phyloP scores from a whole-genome alignment of 2,797 vertebrate species.

The Acanthurus tractus region DNA sequence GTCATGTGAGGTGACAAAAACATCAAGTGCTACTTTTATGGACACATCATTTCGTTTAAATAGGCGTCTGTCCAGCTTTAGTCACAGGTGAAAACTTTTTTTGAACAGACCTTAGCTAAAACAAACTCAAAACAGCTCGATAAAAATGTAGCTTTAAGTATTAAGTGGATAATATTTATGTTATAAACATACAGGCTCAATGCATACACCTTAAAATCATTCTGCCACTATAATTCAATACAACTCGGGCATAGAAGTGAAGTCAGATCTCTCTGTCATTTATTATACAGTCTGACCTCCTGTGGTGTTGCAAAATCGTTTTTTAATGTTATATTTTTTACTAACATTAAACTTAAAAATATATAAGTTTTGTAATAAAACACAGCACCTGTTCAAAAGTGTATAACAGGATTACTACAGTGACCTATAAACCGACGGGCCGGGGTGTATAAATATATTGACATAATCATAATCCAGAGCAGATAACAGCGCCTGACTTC shows the following conservation, averaged over 20 bases:
- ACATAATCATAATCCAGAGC: conserved; percentile 31
- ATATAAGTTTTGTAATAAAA: too few species aligned
- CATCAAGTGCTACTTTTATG: not conserved
- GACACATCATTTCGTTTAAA: not conserved
- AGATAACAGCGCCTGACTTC: conserved; percentile 61
- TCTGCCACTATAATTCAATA: too few species aligned
- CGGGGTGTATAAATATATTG: conserved; percentile 28
- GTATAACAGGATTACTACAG: conserved; percentile 37
- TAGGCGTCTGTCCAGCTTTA: not conserved
- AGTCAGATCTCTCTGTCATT: too few species aligned
- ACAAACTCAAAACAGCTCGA: not conserved
- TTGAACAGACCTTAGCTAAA: not conserved
- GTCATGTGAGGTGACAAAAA: conserved; percentile 47
- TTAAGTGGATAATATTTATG: not conserved
- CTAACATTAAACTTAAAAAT: too few species aligned
- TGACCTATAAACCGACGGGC: conserved; percentile 12
- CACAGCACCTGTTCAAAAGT: conserved; percentile 1
- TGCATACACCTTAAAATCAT: not conserved
- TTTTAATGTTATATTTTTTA: too few species aligned
- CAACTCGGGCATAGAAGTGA: too few species aligned
- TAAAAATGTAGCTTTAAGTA: not conserved
- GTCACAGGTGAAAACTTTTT: not conserved
- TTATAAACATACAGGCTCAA: not conserved
- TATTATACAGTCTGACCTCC: too few species aligned
- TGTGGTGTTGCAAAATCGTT: too few species aligned